Conservation (phyloP, 2,797 vertebrate species). For the Cuculus canorus region DNA sequence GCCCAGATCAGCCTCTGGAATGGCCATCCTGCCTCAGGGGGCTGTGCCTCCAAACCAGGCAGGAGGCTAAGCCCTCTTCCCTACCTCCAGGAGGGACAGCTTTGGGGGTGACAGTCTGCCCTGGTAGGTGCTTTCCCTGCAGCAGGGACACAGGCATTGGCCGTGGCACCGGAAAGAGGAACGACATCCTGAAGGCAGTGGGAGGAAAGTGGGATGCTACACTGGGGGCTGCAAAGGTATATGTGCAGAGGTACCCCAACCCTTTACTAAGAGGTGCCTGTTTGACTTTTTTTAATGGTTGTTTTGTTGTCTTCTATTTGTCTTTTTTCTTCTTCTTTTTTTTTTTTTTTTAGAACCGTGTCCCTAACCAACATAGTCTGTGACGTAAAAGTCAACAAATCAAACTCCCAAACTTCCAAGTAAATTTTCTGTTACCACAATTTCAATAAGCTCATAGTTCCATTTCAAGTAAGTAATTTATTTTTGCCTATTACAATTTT, state of each 20-base stretch:
- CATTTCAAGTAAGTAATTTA: not conserved
- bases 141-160: not conserved
- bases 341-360: not conserved
- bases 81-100: fast-evolving
- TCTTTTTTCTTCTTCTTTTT: fast-evolving
- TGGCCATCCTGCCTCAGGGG: not conserved
- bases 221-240: not conserved
- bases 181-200: fast-evolving
- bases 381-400: not conserved
- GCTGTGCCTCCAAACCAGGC: not conserved
- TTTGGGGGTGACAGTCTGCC: not conserved
- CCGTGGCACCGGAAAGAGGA: fast-evolving
- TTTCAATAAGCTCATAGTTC: not conserved
- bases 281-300: not conserved
- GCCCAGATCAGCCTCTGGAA: fast-evolving
- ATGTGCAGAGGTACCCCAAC: too few species aligned
- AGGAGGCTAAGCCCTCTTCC: not conserved
- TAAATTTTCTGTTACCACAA: not conserved
- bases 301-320: not conserved
- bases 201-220: not conserved
- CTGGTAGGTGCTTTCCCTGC: fast-evolving
- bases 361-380: not conserved
- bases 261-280: not conserved
- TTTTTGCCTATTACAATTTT: slow-evolving; percentile 12
- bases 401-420: not conserved